These are phyloP conservation scores for Craterocephalus amniculus DNA, from an alignment of 2,797 vertebrate genomes.

Conservation along the genomic window DNA sequence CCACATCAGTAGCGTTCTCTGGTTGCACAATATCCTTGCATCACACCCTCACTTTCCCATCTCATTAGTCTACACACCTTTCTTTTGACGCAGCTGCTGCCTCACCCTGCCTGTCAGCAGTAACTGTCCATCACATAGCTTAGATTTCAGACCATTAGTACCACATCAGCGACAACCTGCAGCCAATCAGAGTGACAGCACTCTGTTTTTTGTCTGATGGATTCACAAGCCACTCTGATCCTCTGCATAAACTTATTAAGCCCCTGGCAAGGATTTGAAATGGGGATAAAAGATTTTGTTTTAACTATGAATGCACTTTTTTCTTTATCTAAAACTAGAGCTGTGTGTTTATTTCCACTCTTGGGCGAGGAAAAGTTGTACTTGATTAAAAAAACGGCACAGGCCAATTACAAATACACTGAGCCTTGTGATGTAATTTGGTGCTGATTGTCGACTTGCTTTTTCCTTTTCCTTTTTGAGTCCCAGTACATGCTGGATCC, in stretches of 20 bases:
- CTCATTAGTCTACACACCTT: conserved; percentile 87
- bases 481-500: not conserved
- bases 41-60: conserved; percentile 81
- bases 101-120: conserved; percentile 79
- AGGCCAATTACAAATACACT: conserved; percentile 25
- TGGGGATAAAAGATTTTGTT: conserved; percentile 62
- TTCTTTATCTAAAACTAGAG: conserved; percentile 43
- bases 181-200: conserved; percentile 53
- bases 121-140: conserved; percentile 80
- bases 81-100: conserved; percentile 82
- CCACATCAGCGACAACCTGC: conserved; percentile 74
- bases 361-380: conserved; percentile 67
- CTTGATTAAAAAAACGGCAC: conserved; percentile 48
- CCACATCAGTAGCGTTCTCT: conserved; percentile 53
- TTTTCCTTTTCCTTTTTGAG: conserved; percentile 8
- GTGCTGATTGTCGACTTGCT: conserved; percentile 16
- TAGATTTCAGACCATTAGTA: conserved; percentile 79
- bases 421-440: conserved; percentile 25
- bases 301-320: conserved; percentile 56
- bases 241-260: conserved; percentile 64
- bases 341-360: conserved; percentile 43
- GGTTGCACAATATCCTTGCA: conserved; percentile 69
- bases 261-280: conserved; percentile 60
- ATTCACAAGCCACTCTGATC: conserved; percentile 58
- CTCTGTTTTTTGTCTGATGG: conserved; percentile 46